phyloP scores from a whole-genome alignment of 2,113 vertebrate species.

The Bubalus kerabau region DNA sequence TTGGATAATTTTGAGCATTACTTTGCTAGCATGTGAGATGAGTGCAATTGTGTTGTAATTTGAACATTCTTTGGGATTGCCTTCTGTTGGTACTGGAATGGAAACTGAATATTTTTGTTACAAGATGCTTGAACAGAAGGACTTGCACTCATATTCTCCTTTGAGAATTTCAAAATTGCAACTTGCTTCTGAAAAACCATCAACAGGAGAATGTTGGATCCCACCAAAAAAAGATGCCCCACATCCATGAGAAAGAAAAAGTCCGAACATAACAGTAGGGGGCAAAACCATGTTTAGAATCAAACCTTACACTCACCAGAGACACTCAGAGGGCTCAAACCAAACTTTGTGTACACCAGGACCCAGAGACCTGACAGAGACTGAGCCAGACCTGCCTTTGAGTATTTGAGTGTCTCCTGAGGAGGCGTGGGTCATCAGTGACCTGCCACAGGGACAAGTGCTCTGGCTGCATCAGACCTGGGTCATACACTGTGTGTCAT shows the following conservation, averaged over 20 bases:
- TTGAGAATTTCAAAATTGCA: neutral
- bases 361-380: neutral
- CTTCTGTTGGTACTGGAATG: neutral
- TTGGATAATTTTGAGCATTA: neutral
- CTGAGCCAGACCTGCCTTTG: neutral
- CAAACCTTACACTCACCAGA: neutral
- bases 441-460: neutral
- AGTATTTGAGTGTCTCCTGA: neutral
- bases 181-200: neutral
- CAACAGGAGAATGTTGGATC: neutral
- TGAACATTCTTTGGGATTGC: neutral
- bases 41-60: neutral
- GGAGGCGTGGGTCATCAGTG: neutral
- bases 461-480: neutral
- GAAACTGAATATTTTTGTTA: neutral
- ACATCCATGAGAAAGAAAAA: neutral
- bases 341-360: neutral
- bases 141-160: fast-evolving
- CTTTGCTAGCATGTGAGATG: neutral
- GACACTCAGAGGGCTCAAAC: neutral
- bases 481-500: neutral
- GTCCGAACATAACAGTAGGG: neutral
- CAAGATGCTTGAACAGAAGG: neutral
- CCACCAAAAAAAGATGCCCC: neutral
- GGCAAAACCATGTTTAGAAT: neutral